phyloP scores from a whole-genome alignment of 2,797 vertebrate species.

The Diplodus puntazzo region DNA sequence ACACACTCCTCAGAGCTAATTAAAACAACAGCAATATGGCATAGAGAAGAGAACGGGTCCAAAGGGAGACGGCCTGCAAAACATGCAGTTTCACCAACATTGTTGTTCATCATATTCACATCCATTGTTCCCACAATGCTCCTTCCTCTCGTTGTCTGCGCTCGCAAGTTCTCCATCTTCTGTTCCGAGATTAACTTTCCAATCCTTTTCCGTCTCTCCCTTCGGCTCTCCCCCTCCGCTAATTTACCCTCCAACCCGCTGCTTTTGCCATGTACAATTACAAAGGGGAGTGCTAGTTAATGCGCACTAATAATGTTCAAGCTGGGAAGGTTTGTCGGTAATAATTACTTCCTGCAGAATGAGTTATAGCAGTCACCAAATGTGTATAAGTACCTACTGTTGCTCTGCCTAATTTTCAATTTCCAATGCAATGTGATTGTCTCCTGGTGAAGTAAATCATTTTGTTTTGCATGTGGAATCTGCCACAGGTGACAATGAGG shows the following conservation, averaged over 20 bases:
- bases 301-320: constrained; percentile 89
- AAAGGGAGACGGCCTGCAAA: constrained; percentile 69
- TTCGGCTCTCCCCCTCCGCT: constrained; percentile 77
- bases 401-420: constrained; percentile 78
- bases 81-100: constrained; percentile 75
- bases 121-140: constrained; percentile 56
- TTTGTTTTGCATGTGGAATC: constrained; percentile 63
- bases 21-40: constrained; percentile 74
- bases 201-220: constrained; percentile 51
- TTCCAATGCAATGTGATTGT: constrained; percentile 63
- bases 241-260: constrained; percentile 88
- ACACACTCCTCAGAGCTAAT: constrained; percentile 65
- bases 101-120: constrained; percentile 74
- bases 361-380: constrained; percentile 84
- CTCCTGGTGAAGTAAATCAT: constrained; percentile 66
- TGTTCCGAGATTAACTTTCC: constrained; percentile 69
- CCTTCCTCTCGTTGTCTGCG: constrained; percentile 43
- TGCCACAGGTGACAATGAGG: constrained; percentile 64
- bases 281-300: constrained; percentile 91
- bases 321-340: constrained; percentile 90
- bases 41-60: constrained; percentile 52
- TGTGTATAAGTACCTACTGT: constrained; percentile 83
- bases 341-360: constrained; percentile 91
- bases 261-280: constrained; percentile 90
- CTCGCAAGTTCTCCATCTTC: constrained; percentile 64